phyloP scores from a whole-genome alignment of 1,140 invertebrate species.

The Anastrepha obliqua region DNA sequence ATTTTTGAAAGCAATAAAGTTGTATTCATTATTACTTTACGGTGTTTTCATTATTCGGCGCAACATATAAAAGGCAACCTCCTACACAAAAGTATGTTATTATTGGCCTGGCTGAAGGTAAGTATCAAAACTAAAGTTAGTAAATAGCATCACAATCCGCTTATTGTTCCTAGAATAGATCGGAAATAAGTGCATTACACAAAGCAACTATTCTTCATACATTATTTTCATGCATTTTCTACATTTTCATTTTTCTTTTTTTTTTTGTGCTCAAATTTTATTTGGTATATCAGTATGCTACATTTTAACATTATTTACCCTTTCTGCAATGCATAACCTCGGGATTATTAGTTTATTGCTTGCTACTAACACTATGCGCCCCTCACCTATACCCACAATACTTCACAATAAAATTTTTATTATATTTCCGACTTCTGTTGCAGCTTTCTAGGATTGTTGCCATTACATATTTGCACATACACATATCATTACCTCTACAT shows the following conservation, averaged over 20 bases:
- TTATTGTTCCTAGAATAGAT: too few relatives aligned
- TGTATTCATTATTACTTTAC: too few relatives aligned
- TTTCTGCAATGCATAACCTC: background rate
- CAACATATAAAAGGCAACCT: too few relatives aligned
- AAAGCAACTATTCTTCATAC: too few relatives aligned
- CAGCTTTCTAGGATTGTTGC: background rate
- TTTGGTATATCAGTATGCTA: background rate
- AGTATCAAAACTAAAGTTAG: too few relatives aligned
- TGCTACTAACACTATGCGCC: slow-evolving; percentile 2
- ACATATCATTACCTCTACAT: background rate
- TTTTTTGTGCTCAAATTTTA: background rate
- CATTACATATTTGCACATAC: background rate
- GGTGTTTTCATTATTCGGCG: too few relatives aligned
- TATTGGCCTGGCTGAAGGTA: too few relatives aligned
- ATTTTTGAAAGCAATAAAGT: too few relatives aligned
- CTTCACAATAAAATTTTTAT: background rate
- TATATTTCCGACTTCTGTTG: slow-evolving; percentile 2
- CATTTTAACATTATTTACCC: background rate
- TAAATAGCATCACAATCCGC: too few relatives aligned
- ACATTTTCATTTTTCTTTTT: background rate
- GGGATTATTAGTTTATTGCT: slow-evolving; percentile 41
- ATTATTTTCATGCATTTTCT: too few relatives aligned
- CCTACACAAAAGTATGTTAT: too few relatives aligned
- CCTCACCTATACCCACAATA: background rate
- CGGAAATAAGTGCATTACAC: too few relatives aligned